Conservation (phyloP, 2,797 vertebrate genomes). For the Gambelia wislizenii region DNA sequence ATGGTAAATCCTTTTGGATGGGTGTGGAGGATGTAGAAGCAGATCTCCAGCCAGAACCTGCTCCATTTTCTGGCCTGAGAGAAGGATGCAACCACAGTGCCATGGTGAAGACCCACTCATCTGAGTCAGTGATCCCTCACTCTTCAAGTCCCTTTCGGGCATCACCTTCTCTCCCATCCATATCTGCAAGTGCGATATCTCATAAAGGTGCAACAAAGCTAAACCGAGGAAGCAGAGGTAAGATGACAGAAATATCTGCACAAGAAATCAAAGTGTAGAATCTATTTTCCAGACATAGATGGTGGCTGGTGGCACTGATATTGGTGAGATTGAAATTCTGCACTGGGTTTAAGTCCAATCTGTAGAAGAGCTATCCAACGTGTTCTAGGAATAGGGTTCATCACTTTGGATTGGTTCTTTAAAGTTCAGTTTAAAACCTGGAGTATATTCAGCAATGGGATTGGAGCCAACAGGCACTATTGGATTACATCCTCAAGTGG, state of each 20-base stretch:
- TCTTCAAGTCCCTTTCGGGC: constrained; percentile 40
- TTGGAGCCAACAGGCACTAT: too few relatives aligned
- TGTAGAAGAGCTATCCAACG: too few relatives aligned
- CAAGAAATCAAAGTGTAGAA: background rate
- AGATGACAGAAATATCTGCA: background rate
- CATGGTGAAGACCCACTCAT: fast-evolving
- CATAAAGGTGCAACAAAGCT: constrained; percentile 43
- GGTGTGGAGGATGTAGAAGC: fast-evolving
- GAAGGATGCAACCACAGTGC: constrained; percentile 38
- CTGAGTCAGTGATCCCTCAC: background rate
- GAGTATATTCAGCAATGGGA: too few relatives aligned
- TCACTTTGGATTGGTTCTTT: too few relatives aligned
- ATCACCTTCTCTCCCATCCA: constrained; percentile 27
- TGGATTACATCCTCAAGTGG: too few relatives aligned
- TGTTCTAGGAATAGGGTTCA: too few relatives aligned
- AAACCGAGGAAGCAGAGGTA: constrained; percentile 58
- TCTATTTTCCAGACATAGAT: too few relatives aligned
- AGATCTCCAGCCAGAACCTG: background rate
- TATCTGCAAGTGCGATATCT: constrained; percentile 44
- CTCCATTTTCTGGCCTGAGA: constrained; percentile 42
- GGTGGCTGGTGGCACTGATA: background rate
- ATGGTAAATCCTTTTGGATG: constrained; percentile 27
- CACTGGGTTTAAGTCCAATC: too few relatives aligned
- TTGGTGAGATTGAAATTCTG: too few relatives aligned
- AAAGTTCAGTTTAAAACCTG: too few relatives aligned